A percentile compares a stretch with the other conserved stretches of the same genome.
These are phyloP conservation scores for Dipodomys stephensi DNA, from an alignment of 2,113 vertebrate genomes.

Conservation along the genomic window DNA sequence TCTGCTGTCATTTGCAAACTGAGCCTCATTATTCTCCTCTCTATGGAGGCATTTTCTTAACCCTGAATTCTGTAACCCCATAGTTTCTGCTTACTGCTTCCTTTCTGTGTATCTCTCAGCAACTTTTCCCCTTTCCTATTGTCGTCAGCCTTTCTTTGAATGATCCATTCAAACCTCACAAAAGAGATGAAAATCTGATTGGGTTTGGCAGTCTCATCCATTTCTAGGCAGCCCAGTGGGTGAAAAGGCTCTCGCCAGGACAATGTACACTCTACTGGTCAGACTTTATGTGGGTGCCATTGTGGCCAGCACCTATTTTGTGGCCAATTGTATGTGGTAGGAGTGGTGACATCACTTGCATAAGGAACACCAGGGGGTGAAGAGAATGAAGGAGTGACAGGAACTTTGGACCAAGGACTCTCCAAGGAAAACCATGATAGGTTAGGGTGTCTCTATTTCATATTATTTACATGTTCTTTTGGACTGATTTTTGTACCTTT, in stretches of 20 bases:
- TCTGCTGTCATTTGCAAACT: constrained; percentile 43
- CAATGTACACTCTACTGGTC: neutral
- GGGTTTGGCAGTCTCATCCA: constrained; percentile 48
- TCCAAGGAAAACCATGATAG: neutral
- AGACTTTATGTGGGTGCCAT: constrained; percentile 18
- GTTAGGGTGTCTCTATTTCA: neutral
- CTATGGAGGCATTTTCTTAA: constrained; percentile 65
- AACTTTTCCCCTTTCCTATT: constrained; percentile 37
- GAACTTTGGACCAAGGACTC: neutral
- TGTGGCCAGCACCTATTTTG: neutral
- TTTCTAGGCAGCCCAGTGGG: constrained; percentile 45
- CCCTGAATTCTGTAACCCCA: constrained; percentile 42
- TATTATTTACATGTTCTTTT: constrained; percentile 10
- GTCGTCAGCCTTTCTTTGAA: constrained; percentile 65
- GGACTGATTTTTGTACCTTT: neutral
- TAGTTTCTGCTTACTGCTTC: constrained; percentile 74
- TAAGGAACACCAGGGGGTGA: neutral
- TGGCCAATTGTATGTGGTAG: neutral
- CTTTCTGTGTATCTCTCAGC: constrained; percentile 69
- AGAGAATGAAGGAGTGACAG: neutral
- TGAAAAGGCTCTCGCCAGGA: constrained; percentile 36
- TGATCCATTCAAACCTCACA: constrained; percentile 72
- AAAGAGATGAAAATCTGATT: constrained; percentile 71
- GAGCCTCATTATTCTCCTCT: constrained; percentile 58
- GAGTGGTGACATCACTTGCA: neutral